Evolutionary conservation across 30 jellyfish, hydroid and myxozoan species (phyloP), one percentile per base, ranked within the genome.

Genomic region (Aurelia aurita complex sp. Pacific): DNA sequence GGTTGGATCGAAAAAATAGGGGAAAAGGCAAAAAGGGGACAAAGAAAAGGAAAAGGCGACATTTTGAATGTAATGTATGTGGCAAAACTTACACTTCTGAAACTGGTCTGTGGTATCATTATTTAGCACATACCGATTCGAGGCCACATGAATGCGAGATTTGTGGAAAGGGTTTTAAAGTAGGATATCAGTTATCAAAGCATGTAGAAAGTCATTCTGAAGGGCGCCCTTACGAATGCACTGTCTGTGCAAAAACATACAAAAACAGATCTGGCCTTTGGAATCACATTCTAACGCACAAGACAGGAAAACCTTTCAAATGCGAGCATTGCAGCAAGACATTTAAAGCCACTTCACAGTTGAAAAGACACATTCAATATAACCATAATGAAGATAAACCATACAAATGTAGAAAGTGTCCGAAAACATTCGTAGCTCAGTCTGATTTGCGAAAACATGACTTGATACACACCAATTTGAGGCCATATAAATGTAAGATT

Each of bases 101-200:
- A 17, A 61, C 36, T 61, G 70, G 70, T 23, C 32, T 61, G 36
- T 61, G 36, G 70, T 4, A 61, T 61, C 70, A 61, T 23, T n/a
- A 61, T 12, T 61, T 61, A 23, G 10, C 70, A 5, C 70, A 61
- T 4, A 61, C 70, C 70, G 70, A 61, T 23, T 61, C 70, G 36
- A 61, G 70, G 70, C 70, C 70, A 17, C 70, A 61, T 61, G 36
- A 61, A 13, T 61, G 70, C 70, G 70, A 61, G 32, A 61, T 23
- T 61, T 61, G 70, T 61, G 36, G 36, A n/a, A 68, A 68, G 79
- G 19, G 53, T 61, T 61, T 61, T 2, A 61, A 61, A 61, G 1
- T 23, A 23, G 34, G 12, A n/a, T 23, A 61, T 6, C 36, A n/a
- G 11, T 23, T 61, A n/a, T 11, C 70, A 6, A 9, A 0, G 70